Base-by-base conservation (phyloP, 2,113 vertebrate species). In the Calcarius ornatus region DNA sequence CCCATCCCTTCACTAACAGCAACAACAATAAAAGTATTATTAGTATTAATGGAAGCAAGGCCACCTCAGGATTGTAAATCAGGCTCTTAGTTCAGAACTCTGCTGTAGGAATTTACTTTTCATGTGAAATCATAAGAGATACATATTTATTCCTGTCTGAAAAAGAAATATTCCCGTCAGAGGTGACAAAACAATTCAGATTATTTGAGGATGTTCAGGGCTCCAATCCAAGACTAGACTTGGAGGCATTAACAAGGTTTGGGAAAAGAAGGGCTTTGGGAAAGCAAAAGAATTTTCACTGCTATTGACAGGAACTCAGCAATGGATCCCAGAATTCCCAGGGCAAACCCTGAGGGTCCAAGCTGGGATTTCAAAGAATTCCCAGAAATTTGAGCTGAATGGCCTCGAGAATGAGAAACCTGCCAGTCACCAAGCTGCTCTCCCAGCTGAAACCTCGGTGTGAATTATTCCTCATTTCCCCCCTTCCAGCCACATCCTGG, bases 381-480 rank as follows among this genome's bases (percentile, higher is more conserved):
- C 23, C n/a, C 19, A 56, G 8, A 13, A 83, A 56, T 25, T 28
- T 4, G 28, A 61, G 28, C 7, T 61, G 71, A 73, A 86, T 15
- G 22, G 35, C 10, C 56, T 42, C 1, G 2, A 13, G 7, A 10
- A 4, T 1, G 25, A 38, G 37, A 59, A 77, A 42, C 7, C 18
- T 43, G 54, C 47, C 33, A 16, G 20, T 4, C 12, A 17, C 30
- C 21, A 5, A 1, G 1, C 1, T 1, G 7, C 7, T 15, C 23
- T 59, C 61, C 30, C 35, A 31, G 20, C 0, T 38, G 20, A 40
- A 63, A 18, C 38, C 43, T 61, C 25, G 35, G 2, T 4, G 10
- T 6, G 42, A 60, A 18, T 15, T 53, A 15, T 19, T 48, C 33
- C 47, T 50, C 20, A 0, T 5, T 54, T 45, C 21, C 37, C 14